Evolutionary conservation across 2,888 invertebrate species (phyloP).

Genomic region (Drosophila falleni): DNA sequence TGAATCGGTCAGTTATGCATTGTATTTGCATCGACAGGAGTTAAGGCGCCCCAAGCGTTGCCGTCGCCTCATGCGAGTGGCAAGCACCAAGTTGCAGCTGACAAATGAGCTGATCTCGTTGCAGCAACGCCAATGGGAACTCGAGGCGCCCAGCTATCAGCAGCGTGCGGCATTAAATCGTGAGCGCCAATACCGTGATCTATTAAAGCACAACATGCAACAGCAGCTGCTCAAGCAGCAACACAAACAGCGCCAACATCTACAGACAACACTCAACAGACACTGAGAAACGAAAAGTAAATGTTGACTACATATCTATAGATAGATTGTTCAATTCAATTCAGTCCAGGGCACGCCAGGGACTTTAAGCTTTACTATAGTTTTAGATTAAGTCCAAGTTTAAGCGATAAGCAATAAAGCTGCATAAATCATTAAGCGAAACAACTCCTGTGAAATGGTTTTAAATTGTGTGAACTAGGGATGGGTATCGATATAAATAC

Average conservation of each 20-base stretch:
- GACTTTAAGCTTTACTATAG: slow-evolving; percentile 22
- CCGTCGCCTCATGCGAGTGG: slow-evolving; percentile 56
- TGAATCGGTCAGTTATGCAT: slow-evolving; percentile 56
- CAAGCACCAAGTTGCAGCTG: slow-evolving; percentile 67
- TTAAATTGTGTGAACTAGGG: slow-evolving; percentile 14
- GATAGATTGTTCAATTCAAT: slow-evolving; percentile 20
- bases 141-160: slow-evolving; percentile 43
- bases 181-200: slow-evolving; percentile 61
- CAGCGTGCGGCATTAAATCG: slow-evolving; percentile 53
- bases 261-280: slow-evolving; percentile 17
- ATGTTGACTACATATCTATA: not conserved
- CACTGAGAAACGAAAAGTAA: not conserved
- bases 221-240: slow-evolving; percentile 49
- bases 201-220: slow-evolving; percentile 53
- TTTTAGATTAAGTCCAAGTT: slow-evolving; percentile 18
- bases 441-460: not conserved
- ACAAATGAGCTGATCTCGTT: slow-evolving; percentile 69
- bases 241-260: slow-evolving; percentile 20
- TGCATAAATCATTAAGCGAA: slow-evolving; percentile 60
- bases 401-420: slow-evolving; percentile 45
- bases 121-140: slow-evolving; percentile 54
- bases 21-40: slow-evolving; percentile 67
- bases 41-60: slow-evolving; percentile 54
- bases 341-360: slow-evolving; percentile 1
- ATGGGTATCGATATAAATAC: too few species aligned